These are phyloP conservation scores for Pristiophorus japonicus DNA, from an alignment of 2,113 vertebrate genomes.

Conservation along the genomic window DNA sequence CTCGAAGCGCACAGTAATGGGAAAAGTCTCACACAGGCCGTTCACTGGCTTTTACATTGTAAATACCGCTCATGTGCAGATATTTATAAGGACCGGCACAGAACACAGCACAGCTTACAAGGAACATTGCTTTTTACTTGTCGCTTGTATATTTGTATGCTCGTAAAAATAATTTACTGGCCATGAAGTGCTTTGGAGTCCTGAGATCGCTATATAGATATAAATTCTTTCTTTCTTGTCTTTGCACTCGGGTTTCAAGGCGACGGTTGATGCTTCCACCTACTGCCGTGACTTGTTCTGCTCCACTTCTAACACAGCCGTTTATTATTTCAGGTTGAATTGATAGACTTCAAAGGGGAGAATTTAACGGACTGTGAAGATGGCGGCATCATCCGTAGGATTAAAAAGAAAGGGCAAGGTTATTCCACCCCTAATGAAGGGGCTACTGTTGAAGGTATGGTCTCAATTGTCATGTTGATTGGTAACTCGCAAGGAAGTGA, in stretches of 20 bases:
- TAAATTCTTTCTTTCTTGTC: neutral
- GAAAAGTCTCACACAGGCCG: too few relatives aligned
- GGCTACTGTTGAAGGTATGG: conserved; percentile 75
- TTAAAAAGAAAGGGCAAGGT: conserved; percentile 85
- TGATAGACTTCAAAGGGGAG: conserved; percentile 86
- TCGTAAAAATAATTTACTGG: neutral
- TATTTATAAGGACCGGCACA: too few relatives aligned
- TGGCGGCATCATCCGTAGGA: conserved; percentile 80
- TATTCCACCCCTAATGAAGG: conserved; percentile 86
- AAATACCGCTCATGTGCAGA: too few relatives aligned
- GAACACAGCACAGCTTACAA: too few relatives aligned
- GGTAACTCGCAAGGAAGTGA: too few relatives aligned
- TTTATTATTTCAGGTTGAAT: conserved; percentile 68
- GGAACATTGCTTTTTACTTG: neutral
- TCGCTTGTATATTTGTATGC: neutral
- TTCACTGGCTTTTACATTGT: too few relatives aligned
- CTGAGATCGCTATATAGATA: neutral
- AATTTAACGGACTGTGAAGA: conserved; percentile 69
- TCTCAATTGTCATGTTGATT: neutral
- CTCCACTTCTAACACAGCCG: conserved; percentile 28
- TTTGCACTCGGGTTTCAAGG: neutral
- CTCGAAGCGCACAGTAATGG: too few relatives aligned
- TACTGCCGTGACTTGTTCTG: neutral
- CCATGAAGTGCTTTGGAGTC: neutral
- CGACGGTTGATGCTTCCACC: neutral